These are phyloP conservation scores for Megaceryle torquata DNA, from an alignment of 2,113 vertebrate species.

Conservation along the genomic window DNA sequence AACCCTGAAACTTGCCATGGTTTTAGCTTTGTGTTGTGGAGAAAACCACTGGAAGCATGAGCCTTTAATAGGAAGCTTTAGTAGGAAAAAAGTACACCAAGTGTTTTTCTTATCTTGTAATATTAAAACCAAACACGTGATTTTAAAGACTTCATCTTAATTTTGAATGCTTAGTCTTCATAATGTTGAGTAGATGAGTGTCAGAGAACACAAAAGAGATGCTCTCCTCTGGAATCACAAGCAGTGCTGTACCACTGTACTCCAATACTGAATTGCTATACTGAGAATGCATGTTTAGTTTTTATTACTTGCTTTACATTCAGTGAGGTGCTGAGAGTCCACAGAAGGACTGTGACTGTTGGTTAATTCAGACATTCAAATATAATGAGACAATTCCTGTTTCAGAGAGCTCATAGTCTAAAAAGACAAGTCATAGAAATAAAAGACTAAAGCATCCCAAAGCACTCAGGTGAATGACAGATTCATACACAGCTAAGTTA, in stretches of 20 bases:
- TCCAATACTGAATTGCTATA: not conserved
- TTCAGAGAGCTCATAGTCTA: not conserved
- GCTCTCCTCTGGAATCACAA: not conserved
- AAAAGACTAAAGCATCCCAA: not conserved
- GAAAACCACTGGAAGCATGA: not conserved
- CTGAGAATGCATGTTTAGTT: not conserved
- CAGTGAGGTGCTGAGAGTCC: not conserved
- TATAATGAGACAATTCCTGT: not conserved
- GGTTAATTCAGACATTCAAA: not conserved
- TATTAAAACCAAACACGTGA: not conserved
- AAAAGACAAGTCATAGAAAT: not conserved
- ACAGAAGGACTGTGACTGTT: not conserved
- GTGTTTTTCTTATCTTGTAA: not conserved
- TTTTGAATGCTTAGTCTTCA: not conserved
- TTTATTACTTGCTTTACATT: not conserved
- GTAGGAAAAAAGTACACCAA: not conserved
- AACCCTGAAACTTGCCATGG: not conserved
- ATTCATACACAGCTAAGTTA: not conserved
- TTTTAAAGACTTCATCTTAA: not conserved
- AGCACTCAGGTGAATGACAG: not conserved
- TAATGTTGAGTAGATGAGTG: not conserved
- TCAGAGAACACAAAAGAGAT: not conserved
- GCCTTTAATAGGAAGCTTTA: not conserved
- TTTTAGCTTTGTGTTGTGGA: not conserved
- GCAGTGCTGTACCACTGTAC: not conserved